Evolutionary conservation across 2,888 invertebrate genomes (phyloP), one percentile per base, ranked within the genome.

Genomic region (Pollenia griseotomentosa): DNA sequence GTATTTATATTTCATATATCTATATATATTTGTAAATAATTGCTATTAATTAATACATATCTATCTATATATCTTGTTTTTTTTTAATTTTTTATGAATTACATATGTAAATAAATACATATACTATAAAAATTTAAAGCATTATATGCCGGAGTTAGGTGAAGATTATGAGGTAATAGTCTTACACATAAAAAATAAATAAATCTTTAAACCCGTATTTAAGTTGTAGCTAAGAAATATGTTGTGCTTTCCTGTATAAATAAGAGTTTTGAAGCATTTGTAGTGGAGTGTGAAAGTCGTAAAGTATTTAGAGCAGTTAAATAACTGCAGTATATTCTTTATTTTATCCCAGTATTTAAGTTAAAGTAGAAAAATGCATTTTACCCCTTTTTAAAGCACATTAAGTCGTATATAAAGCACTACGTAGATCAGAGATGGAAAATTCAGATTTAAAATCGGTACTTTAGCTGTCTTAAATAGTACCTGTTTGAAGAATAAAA

Each of bases 101-200:
- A 46, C 23, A 59, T n/a, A 66, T 82, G 57, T 59, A 70, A 68
- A 68, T 68, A 70, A 53, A 70, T 48, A 16, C 40, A 33, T n/a
- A 16, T 33, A 70, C n/a, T 53, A 40, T 57, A 23, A 79, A 59
- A 57, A 44, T 42, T 48, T 73, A 73, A 48, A 84, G 78, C 55
- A 79, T 51, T 44, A 46, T 48, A 73, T 73, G 44, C 61, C 66
- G 68, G 80, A 74, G 14, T 74, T 75, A 61, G 59, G 84, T 61
- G 74, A 84, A 61, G 74, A 74, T 19, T 44, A 6, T 80, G 80
- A 84, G 84, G 84, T 84, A 84, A 80, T 46, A 46, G 19, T 65
- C 51, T 61, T 66, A n/a, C 8, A 55, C 23, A 19, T 42, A 14
- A 40, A 57, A 66, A 59, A 66, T 66, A 55, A 33, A 55, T 42